These are phyloP conservation scores for Anorthoa munda DNA, from an alignment of 2,888 invertebrate species.

Conservation along the genomic window DNA sequence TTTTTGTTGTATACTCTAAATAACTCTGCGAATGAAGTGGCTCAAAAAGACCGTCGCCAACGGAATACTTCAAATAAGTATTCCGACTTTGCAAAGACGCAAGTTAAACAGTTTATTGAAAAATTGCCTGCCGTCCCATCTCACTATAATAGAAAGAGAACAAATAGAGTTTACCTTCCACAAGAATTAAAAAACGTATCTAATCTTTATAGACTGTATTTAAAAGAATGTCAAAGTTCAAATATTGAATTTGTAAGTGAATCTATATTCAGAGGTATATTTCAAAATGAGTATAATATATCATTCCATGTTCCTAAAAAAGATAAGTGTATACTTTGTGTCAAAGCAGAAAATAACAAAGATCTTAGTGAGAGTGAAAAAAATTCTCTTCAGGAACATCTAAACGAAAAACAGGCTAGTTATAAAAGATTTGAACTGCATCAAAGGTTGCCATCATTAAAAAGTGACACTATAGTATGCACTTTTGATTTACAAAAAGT, in stretches of 20 bases:
- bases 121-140: conserved; percentile 35
- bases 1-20: background rate
- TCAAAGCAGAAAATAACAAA: too few relatives aligned
- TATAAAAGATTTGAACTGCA: conserved; percentile 3
- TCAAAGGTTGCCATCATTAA: conserved; percentile 1
- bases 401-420: conserved; percentile 2
- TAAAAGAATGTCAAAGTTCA: conserved; percentile 21
- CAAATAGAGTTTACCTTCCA: background rate
- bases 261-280: background rate
- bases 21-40: background rate
- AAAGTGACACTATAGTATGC: conserved; percentile 17
- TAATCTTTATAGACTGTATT: conserved; percentile 40
- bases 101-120: too few relatives aligned
- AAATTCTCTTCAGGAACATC: background rate
- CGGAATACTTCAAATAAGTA: too few relatives aligned
- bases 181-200: background rate
- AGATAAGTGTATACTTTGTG: too few relatives aligned
- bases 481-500: conserved; percentile 66
- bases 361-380: background rate
- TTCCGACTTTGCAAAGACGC: too few relatives aligned
- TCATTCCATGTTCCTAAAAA: background rate
- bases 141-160: conserved; percentile 3
- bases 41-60: background rate
- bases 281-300: conserved; percentile 6
- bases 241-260: background rate